Conservation (phyloP, 2,113 vertebrate species). For the Nerophis lumbriciformis region DNA sequence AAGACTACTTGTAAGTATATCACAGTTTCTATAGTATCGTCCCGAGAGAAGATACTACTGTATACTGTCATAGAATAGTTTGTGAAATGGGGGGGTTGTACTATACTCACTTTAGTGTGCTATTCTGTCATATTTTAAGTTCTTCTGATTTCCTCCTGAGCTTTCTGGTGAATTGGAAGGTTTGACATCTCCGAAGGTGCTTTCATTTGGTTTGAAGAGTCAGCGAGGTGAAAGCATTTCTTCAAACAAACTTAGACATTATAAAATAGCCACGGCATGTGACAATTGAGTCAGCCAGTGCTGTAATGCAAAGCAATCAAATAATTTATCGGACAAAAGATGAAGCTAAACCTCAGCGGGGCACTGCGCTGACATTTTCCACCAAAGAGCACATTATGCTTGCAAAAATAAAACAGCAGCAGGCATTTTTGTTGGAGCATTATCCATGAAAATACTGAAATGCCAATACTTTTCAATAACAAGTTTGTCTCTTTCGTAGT, state of each 20-base stretch:
- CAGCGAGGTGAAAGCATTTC: neutral
- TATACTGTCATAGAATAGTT: too few species aligned
- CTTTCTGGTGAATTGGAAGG: too few species aligned
- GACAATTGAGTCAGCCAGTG: conserved; percentile 38
- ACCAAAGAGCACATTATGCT: conserved; percentile 43
- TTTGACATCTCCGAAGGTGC: neutral
- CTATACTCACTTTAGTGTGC: too few species aligned
- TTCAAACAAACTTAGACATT: neutral
- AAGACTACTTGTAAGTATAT: too few species aligned
- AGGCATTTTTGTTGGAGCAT: conserved; percentile 17
- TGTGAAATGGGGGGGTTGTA: too few species aligned
- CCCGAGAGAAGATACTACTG: too few species aligned
- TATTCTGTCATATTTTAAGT: too few species aligned
- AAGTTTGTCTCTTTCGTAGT: neutral
- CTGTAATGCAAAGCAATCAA: conserved; percentile 27
- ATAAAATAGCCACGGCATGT: conserved; percentile 19
- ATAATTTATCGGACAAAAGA: conserved; percentile 31
- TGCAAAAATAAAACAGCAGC: conserved; percentile 22
- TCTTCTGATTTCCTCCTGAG: too few species aligned
- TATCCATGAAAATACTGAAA: conserved; percentile 39
- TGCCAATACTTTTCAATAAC: conserved; percentile 22
- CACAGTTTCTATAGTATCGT: too few species aligned
- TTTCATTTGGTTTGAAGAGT: neutral
- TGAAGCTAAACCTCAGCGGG: conserved; percentile 49
- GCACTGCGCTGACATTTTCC: conserved; percentile 55